Conservation (phyloP, 2,113 vertebrate species). For the Suricata suricatta region DNA sequence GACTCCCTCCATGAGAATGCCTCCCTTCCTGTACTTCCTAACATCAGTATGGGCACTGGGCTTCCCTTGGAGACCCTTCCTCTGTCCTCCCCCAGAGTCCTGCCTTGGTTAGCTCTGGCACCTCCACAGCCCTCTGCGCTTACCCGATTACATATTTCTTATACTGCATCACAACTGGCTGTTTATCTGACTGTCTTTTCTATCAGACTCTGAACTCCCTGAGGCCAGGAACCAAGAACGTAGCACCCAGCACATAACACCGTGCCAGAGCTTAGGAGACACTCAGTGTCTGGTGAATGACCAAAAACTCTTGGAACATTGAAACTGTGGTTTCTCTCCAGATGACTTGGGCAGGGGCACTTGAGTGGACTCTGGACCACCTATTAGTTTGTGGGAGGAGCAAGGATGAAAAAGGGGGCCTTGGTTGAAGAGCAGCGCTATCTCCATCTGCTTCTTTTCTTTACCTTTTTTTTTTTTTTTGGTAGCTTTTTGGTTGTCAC, state of each 20-base stretch:
- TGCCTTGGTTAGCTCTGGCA: neutral
- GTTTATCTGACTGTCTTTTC: neutral
- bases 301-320: neutral
- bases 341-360: neutral
- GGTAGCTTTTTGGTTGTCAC: neutral
- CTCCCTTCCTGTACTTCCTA: neutral
- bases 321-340: neutral
- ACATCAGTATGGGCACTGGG: too few relatives aligned
- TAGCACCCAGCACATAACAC: neutral
- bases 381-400: neutral
- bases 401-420: neutral
- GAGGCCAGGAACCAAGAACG: neutral
- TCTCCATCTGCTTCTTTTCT: neutral
- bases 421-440: neutral
- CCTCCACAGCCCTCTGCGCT: neutral
- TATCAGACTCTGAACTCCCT: neutral
- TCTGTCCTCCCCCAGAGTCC: neutral
- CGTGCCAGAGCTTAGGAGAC: neutral
- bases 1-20: neutral
- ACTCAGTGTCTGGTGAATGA: neutral
- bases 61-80: neutral
- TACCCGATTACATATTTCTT: neutral
- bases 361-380: neutral
- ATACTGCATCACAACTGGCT: neutral
- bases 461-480: neutral